Conservation (phyloP, 2,888 invertebrate species). For the Ditula angustiorana region DNA sequence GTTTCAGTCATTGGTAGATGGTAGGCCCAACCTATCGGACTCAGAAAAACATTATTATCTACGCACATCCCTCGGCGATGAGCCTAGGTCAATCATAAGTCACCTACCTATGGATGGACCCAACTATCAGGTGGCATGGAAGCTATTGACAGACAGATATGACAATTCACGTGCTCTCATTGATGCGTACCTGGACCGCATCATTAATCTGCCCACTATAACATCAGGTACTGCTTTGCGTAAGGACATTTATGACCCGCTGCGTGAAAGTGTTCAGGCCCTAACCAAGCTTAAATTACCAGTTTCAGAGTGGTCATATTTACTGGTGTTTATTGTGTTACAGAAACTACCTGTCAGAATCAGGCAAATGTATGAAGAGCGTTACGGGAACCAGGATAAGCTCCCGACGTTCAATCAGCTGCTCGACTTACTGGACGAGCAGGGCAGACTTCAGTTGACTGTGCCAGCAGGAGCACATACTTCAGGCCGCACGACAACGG, state of each 20-base stretch:
- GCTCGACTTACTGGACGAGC: too few species aligned
- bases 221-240: not conserved
- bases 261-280: not conserved
- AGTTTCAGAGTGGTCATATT: not conserved
- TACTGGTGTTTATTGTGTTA: not conserved
- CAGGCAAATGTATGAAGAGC: not conserved
- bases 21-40: not conserved
- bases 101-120: not conserved
- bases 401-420: not conserved
- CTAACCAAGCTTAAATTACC: not conserved
- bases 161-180: not conserved
- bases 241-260: not conserved
- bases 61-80: not conserved
- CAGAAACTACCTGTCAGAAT: not conserved
- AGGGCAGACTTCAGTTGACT: too few species aligned
- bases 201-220: not conserved
- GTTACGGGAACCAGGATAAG: not conserved
- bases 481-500: too few species aligned
- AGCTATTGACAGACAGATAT: not conserved
- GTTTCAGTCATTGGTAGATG: not conserved
- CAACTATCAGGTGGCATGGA: not conserved
- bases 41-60: conserved; percentile 1
- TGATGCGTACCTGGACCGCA: not conserved
- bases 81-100: not conserved
- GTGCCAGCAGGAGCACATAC: too few species aligned